phyloP scores from a whole-genome alignment of 1,140 invertebrate species.

The Steinernema khuongi region DNA sequence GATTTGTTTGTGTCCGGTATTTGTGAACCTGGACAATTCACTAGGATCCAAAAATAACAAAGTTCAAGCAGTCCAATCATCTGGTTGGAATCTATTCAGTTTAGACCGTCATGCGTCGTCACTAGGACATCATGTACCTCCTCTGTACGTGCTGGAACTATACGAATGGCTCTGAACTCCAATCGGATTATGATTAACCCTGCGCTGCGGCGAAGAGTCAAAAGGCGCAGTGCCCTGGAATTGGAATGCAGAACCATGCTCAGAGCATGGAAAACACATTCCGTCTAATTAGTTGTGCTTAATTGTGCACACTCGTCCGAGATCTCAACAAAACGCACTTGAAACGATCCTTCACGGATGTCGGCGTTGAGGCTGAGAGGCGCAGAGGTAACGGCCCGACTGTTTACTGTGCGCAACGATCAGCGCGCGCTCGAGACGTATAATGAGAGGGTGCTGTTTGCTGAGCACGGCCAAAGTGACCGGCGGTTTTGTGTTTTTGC shows the following conservation, averaged over 20 bases:
- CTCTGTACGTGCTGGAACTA: background rate
- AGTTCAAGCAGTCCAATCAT: too few relatives aligned
- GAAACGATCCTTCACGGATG: constrained; percentile 2
- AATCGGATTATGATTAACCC: constrained; percentile 8
- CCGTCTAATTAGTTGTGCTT: background rate
- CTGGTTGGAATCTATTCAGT: too few relatives aligned
- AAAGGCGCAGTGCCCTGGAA: background rate
- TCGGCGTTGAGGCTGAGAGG: background rate
- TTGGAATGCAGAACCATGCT: background rate
- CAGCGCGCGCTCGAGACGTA: constrained; percentile 8
- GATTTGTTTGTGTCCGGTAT: too few relatives aligned
- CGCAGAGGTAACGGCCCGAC: background rate
- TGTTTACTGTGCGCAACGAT: constrained; percentile 4
- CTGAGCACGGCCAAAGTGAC: background rate
- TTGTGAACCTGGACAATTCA: too few relatives aligned
- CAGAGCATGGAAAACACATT: background rate
- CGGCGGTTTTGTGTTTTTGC: background rate
- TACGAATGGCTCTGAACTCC: background rate
- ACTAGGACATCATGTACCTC: background rate
- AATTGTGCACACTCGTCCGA: background rate
- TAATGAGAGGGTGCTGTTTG: constrained; percentile 9
- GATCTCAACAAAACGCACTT: background rate
- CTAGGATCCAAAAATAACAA: too few relatives aligned
- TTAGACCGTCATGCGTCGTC: too few relatives aligned
- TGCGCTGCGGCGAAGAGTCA: background rate